These are phyloP conservation scores for Desmophyllum pertusum DNA, from an alignment of 92 coral and sea anemone species.

Conservation along the genomic window DNA sequence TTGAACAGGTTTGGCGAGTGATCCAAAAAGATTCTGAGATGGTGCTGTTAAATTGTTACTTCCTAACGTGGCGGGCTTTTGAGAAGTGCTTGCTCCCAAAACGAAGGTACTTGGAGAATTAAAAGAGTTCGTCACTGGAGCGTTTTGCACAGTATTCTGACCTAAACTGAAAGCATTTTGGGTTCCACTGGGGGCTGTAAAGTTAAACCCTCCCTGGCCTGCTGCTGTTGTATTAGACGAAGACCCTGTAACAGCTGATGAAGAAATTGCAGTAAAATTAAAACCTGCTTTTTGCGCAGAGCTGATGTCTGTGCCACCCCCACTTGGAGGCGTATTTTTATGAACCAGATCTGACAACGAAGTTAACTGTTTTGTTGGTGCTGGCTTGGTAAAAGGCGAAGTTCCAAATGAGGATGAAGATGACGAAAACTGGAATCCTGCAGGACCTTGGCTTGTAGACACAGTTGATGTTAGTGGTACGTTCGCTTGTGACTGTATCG, in stretches of 20 bases:
- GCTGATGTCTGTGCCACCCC: not conserved
- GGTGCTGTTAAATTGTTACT: not conserved
- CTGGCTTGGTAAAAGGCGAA: slow-evolving; percentile 13
- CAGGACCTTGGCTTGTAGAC: not conserved
- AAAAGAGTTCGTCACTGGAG: not conserved
- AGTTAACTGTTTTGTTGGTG: slow-evolving; percentile 4
- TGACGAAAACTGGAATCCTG: slow-evolving; percentile 7
- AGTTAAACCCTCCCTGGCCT: slow-evolving; percentile 6
- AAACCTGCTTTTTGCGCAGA: not conserved
- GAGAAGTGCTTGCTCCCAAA: not conserved
- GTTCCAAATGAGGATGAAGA: slow-evolving; percentile 14
- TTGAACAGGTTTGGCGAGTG: slow-evolving; percentile 14
- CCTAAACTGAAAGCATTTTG: not conserved
- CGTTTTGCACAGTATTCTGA: not conserved
- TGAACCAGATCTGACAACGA: not conserved
- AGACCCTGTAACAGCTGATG: not conserved
- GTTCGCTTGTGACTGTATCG: not conserved
- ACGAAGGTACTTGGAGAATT: not conserved
- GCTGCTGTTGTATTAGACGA: not conserved
- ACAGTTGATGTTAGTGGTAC: not conserved
- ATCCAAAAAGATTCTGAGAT: slow-evolving; percentile 21
- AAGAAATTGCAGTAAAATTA: slow-evolving; percentile 1
- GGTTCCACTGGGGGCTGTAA: slow-evolving; percentile 3
- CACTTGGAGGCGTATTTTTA: slow-evolving; percentile 5
- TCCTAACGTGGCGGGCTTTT: not conserved